Conservation (phyloP, 2,888 invertebrate genomes). For the Drosophila phalerata region DNA sequence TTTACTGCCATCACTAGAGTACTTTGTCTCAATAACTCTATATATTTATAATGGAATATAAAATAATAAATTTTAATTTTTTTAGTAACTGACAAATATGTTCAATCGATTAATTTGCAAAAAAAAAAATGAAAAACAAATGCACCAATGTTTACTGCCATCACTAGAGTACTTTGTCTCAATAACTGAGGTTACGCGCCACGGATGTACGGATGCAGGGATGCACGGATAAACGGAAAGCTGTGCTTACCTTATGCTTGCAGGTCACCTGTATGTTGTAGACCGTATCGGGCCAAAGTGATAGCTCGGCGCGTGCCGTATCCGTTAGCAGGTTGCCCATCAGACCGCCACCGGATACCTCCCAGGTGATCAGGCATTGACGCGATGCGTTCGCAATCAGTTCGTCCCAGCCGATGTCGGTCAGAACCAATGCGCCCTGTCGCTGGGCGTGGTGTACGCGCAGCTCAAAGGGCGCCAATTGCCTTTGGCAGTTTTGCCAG, state of each 20-base stretch:
- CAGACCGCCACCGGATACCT: slow-evolving; percentile 85
- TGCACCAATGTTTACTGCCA: neutral
- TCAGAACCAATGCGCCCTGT: slow-evolving; percentile 84
- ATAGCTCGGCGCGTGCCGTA: slow-evolving; percentile 84
- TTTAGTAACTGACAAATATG: no score
- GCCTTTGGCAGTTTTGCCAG: slow-evolving; percentile 84
- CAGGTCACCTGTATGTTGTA: slow-evolving; percentile 85
- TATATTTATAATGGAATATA: no score
- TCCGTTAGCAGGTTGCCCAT: slow-evolving; percentile 85
- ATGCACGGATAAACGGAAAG: neutral
- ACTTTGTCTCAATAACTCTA: neutral
- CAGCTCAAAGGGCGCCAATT: slow-evolving; percentile 76
- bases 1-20: neutral
- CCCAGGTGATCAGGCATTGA: slow-evolving; percentile 85
- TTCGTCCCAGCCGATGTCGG: slow-evolving; percentile 85
- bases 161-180: neutral
- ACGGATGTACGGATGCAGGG: neutral
- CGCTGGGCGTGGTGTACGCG: slow-evolving; percentile 84
- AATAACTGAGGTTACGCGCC: neutral
- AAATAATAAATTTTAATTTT: no score
- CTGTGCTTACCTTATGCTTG: slow-evolving; percentile 84
- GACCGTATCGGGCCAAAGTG: slow-evolving; percentile 85
- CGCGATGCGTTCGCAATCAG: slow-evolving; percentile 72
- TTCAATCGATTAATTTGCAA: no score
- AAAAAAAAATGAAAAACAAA: neutral